phyloP scores from a whole-genome alignment of 2,113 vertebrate genomes.

The Perccottus glenii region DNA sequence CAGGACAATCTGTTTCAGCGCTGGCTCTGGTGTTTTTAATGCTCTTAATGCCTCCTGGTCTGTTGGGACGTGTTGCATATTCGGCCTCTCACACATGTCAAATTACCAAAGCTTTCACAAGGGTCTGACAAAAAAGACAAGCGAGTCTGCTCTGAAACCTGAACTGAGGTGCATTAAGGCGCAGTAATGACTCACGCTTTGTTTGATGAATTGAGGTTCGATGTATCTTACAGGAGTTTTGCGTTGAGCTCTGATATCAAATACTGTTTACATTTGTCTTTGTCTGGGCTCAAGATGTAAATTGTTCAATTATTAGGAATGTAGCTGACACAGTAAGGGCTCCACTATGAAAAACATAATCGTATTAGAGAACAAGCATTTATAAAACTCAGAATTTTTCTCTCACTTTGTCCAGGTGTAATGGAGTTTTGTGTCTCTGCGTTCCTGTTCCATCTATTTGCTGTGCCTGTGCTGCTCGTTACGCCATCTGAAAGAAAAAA shows the following conservation, averaged over 20 bases:
- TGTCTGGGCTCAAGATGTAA: conserved; percentile 55
- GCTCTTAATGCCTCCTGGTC: conserved; percentile 16
- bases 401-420: not conserved
- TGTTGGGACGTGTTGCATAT: conserved; percentile 35
- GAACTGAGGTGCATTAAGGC: conserved; percentile 4
- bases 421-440: not conserved
- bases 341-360: conserved; percentile 20
- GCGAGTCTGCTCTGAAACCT: conserved; percentile 46
- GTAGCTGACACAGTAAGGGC: conserved; percentile 17
- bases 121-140: conserved; percentile 20
- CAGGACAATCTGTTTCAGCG: conserved; percentile 42
- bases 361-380: conserved; percentile 21
- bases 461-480: too few species aligned
- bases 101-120: conserved; percentile 1
- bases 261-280: conserved; percentile 31
- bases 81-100: conserved; percentile 41
- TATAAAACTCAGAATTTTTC: not conserved
- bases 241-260: conserved; percentile 14
- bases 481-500: too few species aligned
- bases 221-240: conserved; percentile 14
- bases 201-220: conserved; percentile 1
- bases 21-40: conserved; percentile 32
- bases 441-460: not conserved
- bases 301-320: conserved; percentile 38
- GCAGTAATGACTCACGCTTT: conserved; percentile 14